Percentiles rank a stretch among this genome's conserved stretches.
Conservation (phyloP, 2,888 invertebrate species). For the Tenthredo scrophulariae region DNA sequence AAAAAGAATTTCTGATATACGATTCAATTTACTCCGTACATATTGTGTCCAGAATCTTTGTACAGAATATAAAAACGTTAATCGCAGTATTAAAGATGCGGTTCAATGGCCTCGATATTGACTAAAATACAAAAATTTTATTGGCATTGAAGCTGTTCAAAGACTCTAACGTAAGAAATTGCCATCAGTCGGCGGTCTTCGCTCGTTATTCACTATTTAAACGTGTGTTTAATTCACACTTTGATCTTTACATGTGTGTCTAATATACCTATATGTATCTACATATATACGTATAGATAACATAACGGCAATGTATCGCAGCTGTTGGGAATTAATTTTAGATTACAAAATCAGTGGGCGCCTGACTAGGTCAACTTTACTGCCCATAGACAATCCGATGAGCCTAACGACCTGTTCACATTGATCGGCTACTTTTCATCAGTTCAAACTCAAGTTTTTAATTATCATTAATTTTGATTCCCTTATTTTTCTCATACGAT, state of each 20-base stretch:
- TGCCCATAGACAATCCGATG: constrained; percentile 10
- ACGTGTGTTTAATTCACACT: not conserved
- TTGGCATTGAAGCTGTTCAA: constrained; percentile 36
- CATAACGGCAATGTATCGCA: constrained; percentile 57
- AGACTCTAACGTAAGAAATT: not conserved
- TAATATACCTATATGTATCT: not conserved
- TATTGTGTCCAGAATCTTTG: not conserved
- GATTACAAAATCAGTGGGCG: constrained; percentile 70
- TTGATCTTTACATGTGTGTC: not conserved
- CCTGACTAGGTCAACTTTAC: constrained; percentile 44
- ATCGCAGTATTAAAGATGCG: not conserved
- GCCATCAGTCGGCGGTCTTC: not conserved
- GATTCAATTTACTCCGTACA: not conserved
- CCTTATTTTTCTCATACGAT: not conserved
- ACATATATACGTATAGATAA: not conserved
- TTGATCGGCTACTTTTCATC: not conserved
- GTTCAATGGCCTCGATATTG: constrained; percentile 15
- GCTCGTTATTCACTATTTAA: not conserved
- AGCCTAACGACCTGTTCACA: not conserved
- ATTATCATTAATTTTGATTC: not conserved
- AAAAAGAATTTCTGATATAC: not conserved
- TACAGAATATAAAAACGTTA: not conserved
- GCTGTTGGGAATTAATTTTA: constrained; percentile 77
- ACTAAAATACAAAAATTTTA: not conserved
- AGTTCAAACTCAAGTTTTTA: not conserved